phyloP scores from a whole-genome alignment of 35 echinoderm and acorn worm genomes.

The Anneissia japonica region DNA sequence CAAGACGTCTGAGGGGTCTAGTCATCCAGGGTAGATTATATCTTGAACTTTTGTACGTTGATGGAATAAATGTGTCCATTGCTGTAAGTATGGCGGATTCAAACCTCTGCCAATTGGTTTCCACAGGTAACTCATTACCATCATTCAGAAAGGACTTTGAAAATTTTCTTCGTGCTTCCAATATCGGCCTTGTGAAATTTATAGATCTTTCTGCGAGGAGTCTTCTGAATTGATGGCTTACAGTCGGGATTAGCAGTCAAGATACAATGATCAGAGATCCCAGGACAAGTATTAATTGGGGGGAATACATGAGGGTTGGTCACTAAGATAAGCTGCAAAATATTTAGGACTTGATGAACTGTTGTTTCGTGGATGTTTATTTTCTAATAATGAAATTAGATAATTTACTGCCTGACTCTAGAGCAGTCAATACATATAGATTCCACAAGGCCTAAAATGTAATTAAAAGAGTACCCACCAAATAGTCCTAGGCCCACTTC shows the following conservation, averaged over 20 bases:
- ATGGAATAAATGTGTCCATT: background rate
- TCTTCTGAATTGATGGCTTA: slow-evolving; percentile 4
- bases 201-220: slow-evolving; percentile 6
- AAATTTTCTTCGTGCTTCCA: background rate
- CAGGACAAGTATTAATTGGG: background rate
- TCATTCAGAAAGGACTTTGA: background rate
- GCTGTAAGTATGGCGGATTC: background rate
- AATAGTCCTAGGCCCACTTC: too few species aligned
- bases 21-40: slow-evolving; percentile 10
- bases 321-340: background rate
- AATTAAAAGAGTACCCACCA: too few species aligned
- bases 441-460: too few species aligned
- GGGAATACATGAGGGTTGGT: slow-evolving; percentile 14
- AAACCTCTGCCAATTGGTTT: background rate
- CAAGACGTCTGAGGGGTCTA: background rate
- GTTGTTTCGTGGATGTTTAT: slow-evolving; percentile 21
- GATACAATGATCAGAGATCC: slow-evolving; percentile 26
- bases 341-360: background rate
- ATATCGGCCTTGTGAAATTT: background rate
- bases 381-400: too few species aligned
- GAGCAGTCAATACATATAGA: too few species aligned
- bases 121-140: background rate
- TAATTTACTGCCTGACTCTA: too few species aligned
- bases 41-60: background rate
- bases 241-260: background rate